phyloP scores from a whole-genome alignment of 2,113 vertebrate genomes.

The Salminus brasiliensis region DNA sequence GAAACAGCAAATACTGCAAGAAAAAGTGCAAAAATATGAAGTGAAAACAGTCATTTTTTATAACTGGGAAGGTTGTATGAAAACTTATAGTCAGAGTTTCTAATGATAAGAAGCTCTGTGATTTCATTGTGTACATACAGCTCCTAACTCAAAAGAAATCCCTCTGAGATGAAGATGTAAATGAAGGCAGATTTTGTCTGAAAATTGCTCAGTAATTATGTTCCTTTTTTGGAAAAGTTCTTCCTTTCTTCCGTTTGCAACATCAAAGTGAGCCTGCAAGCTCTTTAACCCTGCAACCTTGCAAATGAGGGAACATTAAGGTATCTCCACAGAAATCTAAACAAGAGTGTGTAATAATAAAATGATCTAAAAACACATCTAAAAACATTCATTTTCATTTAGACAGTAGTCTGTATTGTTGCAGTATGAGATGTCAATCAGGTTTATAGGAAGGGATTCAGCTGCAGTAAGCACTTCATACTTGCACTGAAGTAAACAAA shows the following conservation, averaged over 20 bases:
- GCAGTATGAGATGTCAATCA: neutral
- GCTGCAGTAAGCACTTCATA: neutral
- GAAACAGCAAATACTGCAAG: neutral
- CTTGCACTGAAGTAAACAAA: neutral
- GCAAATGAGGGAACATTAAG: neutral
- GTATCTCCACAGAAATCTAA: neutral
- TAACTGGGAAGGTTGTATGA: neutral
- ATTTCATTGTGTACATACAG: neutral
- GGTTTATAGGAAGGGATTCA: too few species aligned
- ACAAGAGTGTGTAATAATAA: neutral
- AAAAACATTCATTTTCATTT: neutral
- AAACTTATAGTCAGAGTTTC: neutral
- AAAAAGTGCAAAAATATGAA: constrained; percentile 14
- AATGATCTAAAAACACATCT: neutral
- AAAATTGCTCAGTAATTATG: neutral
- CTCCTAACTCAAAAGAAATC: neutral
- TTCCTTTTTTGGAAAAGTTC: neutral
- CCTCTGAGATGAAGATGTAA: neutral
- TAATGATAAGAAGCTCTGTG: neutral
- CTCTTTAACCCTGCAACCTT: neutral
- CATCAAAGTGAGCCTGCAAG: neutral
- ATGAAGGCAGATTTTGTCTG: neutral
- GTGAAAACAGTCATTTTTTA: neutral
- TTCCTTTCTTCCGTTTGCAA: neutral
- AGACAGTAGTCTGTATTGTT: neutral